Percentiles rank a stretch among this genome's conserved stretches.
phyloP scores from a whole-genome alignment of 2,113 vertebrate genomes.

The Microtus montanus region DNA sequence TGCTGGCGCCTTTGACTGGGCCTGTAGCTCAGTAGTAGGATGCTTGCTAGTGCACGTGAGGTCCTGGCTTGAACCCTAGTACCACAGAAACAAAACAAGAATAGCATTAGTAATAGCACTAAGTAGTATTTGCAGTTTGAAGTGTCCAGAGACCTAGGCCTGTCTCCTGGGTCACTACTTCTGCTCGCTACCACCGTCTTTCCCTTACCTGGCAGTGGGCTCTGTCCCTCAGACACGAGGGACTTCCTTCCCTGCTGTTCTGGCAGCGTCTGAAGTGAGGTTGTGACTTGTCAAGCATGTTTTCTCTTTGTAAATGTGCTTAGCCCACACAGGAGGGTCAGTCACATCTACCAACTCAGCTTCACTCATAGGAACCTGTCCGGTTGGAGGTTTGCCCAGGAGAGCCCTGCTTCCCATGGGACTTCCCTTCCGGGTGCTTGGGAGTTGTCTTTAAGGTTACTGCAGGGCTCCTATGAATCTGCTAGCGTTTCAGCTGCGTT shows the following conservation, averaged over 20 bases:
- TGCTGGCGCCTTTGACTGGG: too few species aligned
- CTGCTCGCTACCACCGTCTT: background rate
- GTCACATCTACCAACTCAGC: background rate
- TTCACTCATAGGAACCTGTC: background rate
- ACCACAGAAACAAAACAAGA: background rate
- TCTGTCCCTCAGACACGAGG: background rate
- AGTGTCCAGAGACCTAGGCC: background rate
- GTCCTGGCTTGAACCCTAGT: background rate
- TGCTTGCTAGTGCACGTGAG: background rate
- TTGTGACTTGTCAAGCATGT: background rate
- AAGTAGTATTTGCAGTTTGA: background rate
- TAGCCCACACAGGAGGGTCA: background rate
- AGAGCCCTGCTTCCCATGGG: background rate
- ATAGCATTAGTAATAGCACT: background rate
- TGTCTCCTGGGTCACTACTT: background rate
- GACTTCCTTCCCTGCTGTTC: background rate
- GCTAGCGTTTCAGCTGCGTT: background rate
- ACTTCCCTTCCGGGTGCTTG: background rate
- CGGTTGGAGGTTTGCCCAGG: background rate
- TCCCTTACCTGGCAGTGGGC: background rate
- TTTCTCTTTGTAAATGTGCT: conserved; percentile 4
- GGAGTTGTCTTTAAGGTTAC: conserved; percentile 2
- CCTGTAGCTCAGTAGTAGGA: background rate
- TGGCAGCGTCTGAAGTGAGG: background rate
- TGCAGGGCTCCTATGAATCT: background rate